A percentile compares a stretch with the other conserved stretches of the same genome.
These are phyloP conservation scores for Sebastes baramenuke DNA, from an alignment of 2,797 vertebrate species.

Conservation along the genomic window DNA sequence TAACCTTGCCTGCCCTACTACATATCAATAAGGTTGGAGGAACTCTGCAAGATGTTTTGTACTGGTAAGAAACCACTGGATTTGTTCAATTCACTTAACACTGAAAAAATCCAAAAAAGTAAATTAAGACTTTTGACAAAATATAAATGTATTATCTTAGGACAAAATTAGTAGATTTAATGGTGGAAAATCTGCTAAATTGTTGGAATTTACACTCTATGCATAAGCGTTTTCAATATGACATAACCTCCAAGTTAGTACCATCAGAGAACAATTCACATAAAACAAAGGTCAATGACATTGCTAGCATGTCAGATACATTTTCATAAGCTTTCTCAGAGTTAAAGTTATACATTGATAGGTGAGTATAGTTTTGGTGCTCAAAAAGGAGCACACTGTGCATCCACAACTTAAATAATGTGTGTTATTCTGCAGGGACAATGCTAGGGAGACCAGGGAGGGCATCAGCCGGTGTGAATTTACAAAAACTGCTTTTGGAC, in stretches of 20 bases:
- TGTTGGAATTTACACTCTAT: background rate
- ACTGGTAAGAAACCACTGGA: background rate
- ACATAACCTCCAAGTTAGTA: background rate
- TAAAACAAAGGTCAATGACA: background rate
- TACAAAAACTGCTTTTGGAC: background rate
- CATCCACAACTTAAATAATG: background rate
- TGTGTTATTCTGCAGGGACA: background rate
- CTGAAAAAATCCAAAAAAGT: background rate
- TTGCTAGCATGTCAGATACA: background rate
- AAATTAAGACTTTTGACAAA: background rate
- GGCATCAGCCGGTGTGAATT: background rate
- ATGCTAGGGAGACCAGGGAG: background rate
- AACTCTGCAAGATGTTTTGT: background rate
- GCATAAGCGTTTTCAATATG: background rate
- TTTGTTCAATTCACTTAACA: background rate
- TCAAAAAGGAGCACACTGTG: background rate
- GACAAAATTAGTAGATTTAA: background rate
- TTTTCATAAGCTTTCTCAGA: background rate
- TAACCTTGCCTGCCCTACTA: constrained; percentile 6
- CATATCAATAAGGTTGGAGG: background rate
- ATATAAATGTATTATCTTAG: background rate
- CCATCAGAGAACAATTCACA: background rate
- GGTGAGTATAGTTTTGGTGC: background rate
- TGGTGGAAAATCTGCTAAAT: background rate
- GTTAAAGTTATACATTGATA: background rate